A percentile compares a stretch with the other conserved stretches of the same genome.
Conservation (phyloP, 1,140 invertebrate genomes). For the Tribolium castaneum region DNA sequence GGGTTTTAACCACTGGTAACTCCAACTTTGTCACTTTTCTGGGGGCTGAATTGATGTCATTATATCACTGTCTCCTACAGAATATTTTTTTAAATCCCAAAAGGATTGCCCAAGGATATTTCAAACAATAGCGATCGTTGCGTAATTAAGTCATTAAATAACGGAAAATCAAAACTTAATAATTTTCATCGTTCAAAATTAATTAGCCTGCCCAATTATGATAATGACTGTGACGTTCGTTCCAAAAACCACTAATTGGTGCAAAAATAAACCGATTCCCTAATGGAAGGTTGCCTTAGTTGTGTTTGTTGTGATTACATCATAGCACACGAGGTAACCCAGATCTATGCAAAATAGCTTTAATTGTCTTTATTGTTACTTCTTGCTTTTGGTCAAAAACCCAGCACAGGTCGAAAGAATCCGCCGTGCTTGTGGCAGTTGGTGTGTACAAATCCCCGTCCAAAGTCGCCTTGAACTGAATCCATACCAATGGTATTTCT, state of each 20-base stretch:
- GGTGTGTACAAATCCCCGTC: not conserved
- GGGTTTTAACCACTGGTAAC: no score
- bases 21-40: no score
- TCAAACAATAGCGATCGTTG: not conserved
- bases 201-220: not conserved
- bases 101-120: not conserved
- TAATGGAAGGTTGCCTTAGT: not conserved
- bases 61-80: not conserved
- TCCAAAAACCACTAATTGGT: not conserved
- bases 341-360: not conserved
- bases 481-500: slow-evolving; percentile 8
- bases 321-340: not conserved
- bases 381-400: not conserved
- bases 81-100: not conserved
- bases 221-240: not conserved
- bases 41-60: not conserved
- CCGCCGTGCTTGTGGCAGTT: not conserved
- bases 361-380: not conserved
- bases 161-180: no score
- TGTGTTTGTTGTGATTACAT: not conserved
- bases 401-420: not conserved
- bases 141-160: not conserved
- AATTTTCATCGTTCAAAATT: not conserved
- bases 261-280: not conserved
- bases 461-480: slow-evolving; percentile 16